Evolutionary conservation across 2,888 invertebrate species (phyloP).

Genomic region (Linnaemya tessellans): DNA sequence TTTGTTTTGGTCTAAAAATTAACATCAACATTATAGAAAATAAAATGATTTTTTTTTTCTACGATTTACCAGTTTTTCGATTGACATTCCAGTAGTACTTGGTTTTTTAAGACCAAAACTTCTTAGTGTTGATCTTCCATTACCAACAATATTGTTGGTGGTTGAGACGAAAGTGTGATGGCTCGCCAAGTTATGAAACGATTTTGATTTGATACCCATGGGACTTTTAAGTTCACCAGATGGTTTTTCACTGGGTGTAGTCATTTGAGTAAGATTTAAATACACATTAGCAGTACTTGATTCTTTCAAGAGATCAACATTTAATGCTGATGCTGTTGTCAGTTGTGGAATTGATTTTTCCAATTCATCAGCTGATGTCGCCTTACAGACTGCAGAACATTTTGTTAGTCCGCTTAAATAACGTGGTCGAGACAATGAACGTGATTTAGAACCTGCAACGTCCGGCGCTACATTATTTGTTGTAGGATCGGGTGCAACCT

Average conservation of each 20-base stretch:
- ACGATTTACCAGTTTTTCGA: conserved; percentile 59
- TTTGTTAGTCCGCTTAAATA: conserved; percentile 81
- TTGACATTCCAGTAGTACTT: conserved; percentile 42
- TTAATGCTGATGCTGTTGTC: conserved; percentile 56
- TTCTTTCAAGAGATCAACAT: conserved; percentile 28
- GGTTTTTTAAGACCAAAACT: conserved; percentile 69
- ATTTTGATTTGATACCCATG: conserved; percentile 83
- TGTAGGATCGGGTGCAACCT: conserved; percentile 63
- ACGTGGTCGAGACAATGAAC: conserved; percentile 81
- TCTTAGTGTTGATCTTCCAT: conserved; percentile 41
- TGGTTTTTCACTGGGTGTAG: conserved; percentile 33
- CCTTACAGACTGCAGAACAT: conserved; percentile 79
- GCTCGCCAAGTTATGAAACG: conserved; percentile 81
- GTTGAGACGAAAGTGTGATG: conserved; percentile 67
- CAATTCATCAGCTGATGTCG: conserved; percentile 80
- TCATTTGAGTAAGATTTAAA: conserved; percentile 47
- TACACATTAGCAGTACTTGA: conserved; percentile 59
- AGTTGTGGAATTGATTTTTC: conserved; percentile 71
- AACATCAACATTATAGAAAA: background rate
- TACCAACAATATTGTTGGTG: conserved; percentile 18
- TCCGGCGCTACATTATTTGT: conserved; percentile 50
- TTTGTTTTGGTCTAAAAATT: conserved; percentile 57
- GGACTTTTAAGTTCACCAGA: conserved; percentile 80
- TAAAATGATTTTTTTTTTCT: background rate
- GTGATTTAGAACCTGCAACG: conserved; percentile 73